These are phyloP conservation scores for Pica pica DNA, from an alignment of 2,113 vertebrate genomes.

Conservation along the genomic window DNA sequence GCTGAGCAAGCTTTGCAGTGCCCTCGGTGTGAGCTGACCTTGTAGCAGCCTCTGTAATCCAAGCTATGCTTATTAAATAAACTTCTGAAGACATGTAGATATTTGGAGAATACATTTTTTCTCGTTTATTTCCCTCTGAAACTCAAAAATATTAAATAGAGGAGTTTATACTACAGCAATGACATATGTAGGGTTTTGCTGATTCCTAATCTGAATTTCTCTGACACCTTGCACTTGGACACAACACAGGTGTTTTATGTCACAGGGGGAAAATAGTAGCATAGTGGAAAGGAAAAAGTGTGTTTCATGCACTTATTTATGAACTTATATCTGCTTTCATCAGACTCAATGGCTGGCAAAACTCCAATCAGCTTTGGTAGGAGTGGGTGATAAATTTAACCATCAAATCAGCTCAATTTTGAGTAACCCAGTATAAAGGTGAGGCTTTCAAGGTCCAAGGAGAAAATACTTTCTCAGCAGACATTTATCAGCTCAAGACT, in stretches of 20 bases:
- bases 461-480: not conserved
- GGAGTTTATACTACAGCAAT: not conserved
- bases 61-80: not conserved
- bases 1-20: not conserved
- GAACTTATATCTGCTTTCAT: slow-evolving; percentile 20
- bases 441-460: not conserved
- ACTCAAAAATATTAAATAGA: not conserved
- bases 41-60: not conserved
- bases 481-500: not conserved
- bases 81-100: not conserved
- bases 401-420: not conserved
- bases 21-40: not conserved
- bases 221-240: not conserved
- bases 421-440: not conserved
- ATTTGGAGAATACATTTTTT: not conserved
- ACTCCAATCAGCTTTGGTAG: not conserved
- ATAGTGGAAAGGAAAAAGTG: not conserved
- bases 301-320: slow-evolving; percentile 26
- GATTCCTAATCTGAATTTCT: not conserved
- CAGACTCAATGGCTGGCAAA: not conserved
- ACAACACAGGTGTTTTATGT: not conserved
- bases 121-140: not conserved
- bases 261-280: slow-evolving; percentile 12
- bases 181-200: not conserved
- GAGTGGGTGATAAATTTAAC: not conserved